Conservation (phyloP, 2,113 vertebrate genomes). For the Aegotheles bennettii region DNA sequence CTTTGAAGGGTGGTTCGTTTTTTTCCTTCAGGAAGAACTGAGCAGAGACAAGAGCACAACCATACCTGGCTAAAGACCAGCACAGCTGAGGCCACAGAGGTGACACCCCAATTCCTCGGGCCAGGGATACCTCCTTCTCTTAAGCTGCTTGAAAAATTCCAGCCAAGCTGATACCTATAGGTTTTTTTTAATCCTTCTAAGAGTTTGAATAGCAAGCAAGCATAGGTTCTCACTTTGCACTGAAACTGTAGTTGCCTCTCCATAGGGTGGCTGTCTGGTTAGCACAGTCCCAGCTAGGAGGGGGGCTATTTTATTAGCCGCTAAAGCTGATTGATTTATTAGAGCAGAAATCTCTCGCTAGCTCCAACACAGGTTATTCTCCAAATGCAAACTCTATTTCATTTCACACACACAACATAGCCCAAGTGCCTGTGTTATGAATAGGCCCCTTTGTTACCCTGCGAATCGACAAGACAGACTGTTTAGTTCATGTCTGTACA, state of each 20-base stretch:
- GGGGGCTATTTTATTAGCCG: constrained; percentile 63
- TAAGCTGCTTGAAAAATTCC: not conserved
- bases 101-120: not conserved
- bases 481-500: constrained; percentile 81
- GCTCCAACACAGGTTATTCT: constrained; percentile 73
- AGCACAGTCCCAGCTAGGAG: not conserved
- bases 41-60: not conserved
- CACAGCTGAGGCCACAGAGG: not conserved
- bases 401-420: constrained; percentile 55
- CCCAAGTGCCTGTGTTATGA: constrained; percentile 69
- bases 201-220: not conserved
- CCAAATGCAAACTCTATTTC: constrained; percentile 75
- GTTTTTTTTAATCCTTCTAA: not conserved
- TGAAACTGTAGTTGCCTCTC: not conserved
- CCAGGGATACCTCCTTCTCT: not conserved
- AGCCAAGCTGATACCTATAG: not conserved
- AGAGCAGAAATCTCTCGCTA: constrained; percentile 63
- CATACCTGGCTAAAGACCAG: not conserved
- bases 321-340: constrained; percentile 77
- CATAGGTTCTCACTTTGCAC: not conserved
- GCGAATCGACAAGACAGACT: constrained; percentile 75
- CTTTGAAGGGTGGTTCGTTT: not conserved
- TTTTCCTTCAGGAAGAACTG: not conserved
- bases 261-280: not conserved
- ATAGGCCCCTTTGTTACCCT: constrained; percentile 78